Conservation (phyloP, 1,140 invertebrate genomes). For the Conus betulinus region DNA sequence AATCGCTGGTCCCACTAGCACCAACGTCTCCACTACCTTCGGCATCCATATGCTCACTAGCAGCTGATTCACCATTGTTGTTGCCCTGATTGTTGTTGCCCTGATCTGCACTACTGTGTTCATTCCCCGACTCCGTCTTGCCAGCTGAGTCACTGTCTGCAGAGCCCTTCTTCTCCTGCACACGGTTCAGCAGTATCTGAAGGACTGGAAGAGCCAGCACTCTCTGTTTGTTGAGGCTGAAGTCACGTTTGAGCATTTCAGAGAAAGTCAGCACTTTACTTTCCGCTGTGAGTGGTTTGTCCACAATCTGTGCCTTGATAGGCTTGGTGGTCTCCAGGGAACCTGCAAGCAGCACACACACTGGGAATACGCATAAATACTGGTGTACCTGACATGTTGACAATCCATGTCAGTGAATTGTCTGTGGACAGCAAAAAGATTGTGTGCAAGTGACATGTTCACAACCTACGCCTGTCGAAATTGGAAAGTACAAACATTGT, state of each 20-base stretch:
- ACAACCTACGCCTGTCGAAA: too few species aligned
- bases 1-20: background rate
- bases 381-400: too few species aligned
- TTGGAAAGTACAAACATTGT: too few species aligned
- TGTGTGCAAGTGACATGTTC: too few species aligned
- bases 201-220: background rate
- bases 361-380: too few species aligned
- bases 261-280: background rate
- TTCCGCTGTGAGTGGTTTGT: slow-evolving; percentile 8
- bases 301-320: background rate
- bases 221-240: background rate
- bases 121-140: background rate
- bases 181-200: background rate
- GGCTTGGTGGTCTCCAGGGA: slow-evolving; percentile 49
- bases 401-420: too few species aligned
- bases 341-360: slow-evolving; percentile 44
- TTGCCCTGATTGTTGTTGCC: background rate
- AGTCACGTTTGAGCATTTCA: background rate
- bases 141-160: background rate
- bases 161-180: background rate
- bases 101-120: background rate
- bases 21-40: background rate
- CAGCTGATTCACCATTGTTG: background rate
- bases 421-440: too few species aligned
- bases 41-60: background rate